A percentile compares a stretch with the other conserved stretches of the same genome.
These are phyloP conservation scores for Coendou prehensilis DNA, from an alignment of 2,797 vertebrate species.

Conservation along the genomic window DNA sequence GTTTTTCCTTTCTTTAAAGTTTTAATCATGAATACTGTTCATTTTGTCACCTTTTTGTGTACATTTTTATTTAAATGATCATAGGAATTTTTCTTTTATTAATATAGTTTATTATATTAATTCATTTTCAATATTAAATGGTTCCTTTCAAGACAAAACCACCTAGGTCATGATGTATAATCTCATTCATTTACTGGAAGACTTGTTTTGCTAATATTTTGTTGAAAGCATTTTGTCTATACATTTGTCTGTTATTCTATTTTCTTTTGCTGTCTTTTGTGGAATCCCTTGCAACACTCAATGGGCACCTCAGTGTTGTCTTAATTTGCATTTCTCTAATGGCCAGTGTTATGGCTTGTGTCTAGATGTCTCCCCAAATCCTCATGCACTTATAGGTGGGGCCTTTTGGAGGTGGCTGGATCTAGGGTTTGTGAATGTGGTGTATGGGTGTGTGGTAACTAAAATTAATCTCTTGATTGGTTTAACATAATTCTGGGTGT, in stretches of 20 bases:
- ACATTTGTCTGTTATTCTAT: not conserved
- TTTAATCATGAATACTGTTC: not conserved
- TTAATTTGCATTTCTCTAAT: too few relatives aligned
- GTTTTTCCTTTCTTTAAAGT: not conserved
- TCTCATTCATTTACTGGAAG: not conserved
- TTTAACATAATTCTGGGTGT: too few relatives aligned
- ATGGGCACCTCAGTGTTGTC: too few relatives aligned
- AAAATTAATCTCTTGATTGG: too few relatives aligned
- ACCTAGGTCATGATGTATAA: not conserved
- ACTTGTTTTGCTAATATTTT: not conserved
- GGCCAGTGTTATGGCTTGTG: too few relatives aligned
- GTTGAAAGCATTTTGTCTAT: not conserved
- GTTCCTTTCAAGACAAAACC: slow-evolving; percentile 24
- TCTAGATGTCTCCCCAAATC: too few relatives aligned
- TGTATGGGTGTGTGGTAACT: too few relatives aligned
- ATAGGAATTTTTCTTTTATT: slow-evolving; percentile 31
- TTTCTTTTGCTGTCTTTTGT: not conserved
- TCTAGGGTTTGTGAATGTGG: too few relatives aligned
- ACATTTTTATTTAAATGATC: not conserved
- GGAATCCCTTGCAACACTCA: too few relatives aligned
- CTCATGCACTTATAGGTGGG: too few relatives aligned
- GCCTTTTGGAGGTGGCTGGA: too few relatives aligned
- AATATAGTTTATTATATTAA: not conserved
- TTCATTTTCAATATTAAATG: slow-evolving; percentile 23
- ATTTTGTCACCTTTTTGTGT: not conserved